Evolutionary conservation across 2,888 invertebrate species (phyloP), one percentile per base, ranked within the genome.

Genomic region (Limnephilus rhombicus): DNA sequence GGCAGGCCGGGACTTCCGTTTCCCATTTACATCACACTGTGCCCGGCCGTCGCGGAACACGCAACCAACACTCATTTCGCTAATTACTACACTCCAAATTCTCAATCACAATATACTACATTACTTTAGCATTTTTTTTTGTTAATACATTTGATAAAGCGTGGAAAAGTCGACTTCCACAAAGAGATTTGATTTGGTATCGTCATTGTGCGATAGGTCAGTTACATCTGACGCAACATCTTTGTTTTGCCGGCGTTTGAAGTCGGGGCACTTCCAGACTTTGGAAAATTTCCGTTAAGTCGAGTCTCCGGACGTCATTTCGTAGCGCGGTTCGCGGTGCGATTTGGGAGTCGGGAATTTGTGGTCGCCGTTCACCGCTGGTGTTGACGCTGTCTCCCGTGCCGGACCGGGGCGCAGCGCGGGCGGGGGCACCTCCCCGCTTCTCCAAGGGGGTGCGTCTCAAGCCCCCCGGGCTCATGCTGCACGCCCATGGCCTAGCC

Each of bases 381-480:
- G 86, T 86, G 45, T 45, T 86, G 86, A 86, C 86, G 86, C 87
- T 68, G 87, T 68, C 87, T 68, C 53, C 87, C 87, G 90, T 80
- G 90, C 85, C 68, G 80, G 24, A 85, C 80, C 85, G 85, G 85
- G 68, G 91, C 89, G 89, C 85, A 41, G 85, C 87, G 90, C 87
- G 89, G 91, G 89, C 91, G 91, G 91, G 91, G 87, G 45, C 53
- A 34, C 85, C 53, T 37, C 41, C 68, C 53, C 85, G 90, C 83
- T 90, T 87, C 92, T 92, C 92, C 94, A 92, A 92, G 93, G 93
- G 94, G 92, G 93, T 93, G 91, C 94, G 93, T 89, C 93, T 92
- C 92, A 93, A 93, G 92, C 92, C 89, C 91, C 88, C 86, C 85
- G 91, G 53, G 85, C 45, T 34, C 90, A 80, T 45, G 82, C 83